These are phyloP conservation scores for Clupea harengus DNA, from an alignment of 2,113 vertebrate species.

Conservation along the genomic window DNA sequence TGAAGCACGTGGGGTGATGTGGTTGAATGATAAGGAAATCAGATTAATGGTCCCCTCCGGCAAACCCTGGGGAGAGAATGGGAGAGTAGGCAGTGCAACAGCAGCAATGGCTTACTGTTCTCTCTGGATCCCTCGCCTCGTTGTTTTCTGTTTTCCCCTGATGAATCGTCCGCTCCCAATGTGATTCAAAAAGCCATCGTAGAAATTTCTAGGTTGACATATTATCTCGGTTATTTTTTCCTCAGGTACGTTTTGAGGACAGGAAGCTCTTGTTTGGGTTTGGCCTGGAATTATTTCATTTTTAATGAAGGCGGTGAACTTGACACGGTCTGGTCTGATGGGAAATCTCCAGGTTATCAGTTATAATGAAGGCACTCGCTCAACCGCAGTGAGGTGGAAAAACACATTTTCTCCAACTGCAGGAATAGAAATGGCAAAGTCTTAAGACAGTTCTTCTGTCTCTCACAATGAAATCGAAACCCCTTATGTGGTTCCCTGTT, in stretches of 20 bases:
- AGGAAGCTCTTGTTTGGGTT: slow-evolving; percentile 5
- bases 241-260: neutral
- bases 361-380: neutral
- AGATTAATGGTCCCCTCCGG: slow-evolving; percentile 46
- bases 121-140: neutral
- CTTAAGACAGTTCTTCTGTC: neutral
- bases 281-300: neutral
- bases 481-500: neutral
- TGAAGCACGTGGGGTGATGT: slow-evolving; percentile 34
- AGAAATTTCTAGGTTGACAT: neutral
- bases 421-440: neutral
- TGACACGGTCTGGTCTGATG: neutral
- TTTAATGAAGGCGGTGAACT: neutral
- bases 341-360: neutral
- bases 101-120: neutral
- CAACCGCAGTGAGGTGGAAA: neutral
- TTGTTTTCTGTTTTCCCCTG: neutral
- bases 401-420: neutral
- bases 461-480: neutral
- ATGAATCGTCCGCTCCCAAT: neutral
- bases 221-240: neutral
- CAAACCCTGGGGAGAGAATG: slow-evolving; percentile 22
- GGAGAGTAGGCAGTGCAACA: neutral
- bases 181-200: neutral
- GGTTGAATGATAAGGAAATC: slow-evolving; percentile 56